Conservation (phyloP, 2,888 invertebrate genomes). For the Saturnia pavonia region DNA sequence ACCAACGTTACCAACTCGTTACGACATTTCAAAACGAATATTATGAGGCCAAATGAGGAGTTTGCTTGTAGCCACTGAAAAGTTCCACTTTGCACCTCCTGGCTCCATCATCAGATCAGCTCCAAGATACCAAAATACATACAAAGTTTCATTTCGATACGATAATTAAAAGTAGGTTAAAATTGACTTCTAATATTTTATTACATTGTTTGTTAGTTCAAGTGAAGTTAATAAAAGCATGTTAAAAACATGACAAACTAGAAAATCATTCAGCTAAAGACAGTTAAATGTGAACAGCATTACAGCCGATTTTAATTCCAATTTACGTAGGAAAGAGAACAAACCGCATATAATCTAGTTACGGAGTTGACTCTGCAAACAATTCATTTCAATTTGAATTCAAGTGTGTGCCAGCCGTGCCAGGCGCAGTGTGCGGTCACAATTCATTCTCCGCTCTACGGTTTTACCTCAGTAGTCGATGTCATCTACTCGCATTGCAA, state of each 20-base stretch:
- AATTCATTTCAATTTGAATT: constrained; percentile 74
- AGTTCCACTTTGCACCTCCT: no score
- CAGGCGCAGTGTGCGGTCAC: constrained; percentile 45
- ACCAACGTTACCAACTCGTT: no score
- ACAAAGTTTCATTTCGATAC: no score
- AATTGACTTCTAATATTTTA: no score
- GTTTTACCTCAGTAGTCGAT: not conserved
- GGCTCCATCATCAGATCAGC: no score
- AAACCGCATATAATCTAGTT: constrained; percentile 63
- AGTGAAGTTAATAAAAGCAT: no score
- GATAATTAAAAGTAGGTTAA: no score
- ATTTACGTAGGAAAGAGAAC: constrained; percentile 58
- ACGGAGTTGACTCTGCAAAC: constrained; percentile 64
- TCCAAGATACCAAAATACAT: no score
- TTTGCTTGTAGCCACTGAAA: no score
- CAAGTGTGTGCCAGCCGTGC: constrained; percentile 40
- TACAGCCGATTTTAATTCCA: constrained; percentile 59
- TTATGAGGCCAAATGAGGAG: no score
- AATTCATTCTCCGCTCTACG: constrained; percentile 27
- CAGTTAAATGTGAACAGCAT: constrained; percentile 42
- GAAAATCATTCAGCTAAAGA: not conserved
- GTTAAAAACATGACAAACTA: not conserved
- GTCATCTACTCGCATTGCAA: constrained; percentile 18
- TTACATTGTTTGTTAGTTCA: no score
- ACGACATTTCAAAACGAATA: no score